Conservation (phyloP, 1,140 invertebrate genomes). For the Zophobas atratus region DNA sequence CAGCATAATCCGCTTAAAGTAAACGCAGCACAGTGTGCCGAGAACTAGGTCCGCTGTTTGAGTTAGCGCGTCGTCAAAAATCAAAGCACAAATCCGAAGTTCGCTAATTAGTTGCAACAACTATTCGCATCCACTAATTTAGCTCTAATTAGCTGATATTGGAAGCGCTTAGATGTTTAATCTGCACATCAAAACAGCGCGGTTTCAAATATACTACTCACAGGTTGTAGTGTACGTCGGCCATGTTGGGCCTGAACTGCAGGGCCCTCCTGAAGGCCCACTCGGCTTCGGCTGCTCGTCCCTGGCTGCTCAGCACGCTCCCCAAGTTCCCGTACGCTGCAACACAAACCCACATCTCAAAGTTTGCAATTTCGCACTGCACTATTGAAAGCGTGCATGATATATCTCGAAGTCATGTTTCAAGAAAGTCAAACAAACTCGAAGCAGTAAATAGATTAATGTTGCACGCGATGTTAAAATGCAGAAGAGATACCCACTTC, state of each 20-base stretch:
- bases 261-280: slow-evolving; percentile 89
- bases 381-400: slow-evolving; percentile 41
- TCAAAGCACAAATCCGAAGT: too few relatives aligned
- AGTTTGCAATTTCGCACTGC: slow-evolving; percentile 7
- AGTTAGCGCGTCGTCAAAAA: too few relatives aligned
- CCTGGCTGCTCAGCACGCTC: slow-evolving; percentile 90
- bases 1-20: too few relatives aligned
- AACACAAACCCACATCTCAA: slow-evolving; percentile 55
- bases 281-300: slow-evolving; percentile 88
- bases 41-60: too few relatives aligned
- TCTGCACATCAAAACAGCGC: neutral
- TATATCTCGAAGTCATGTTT: slow-evolving; percentile 52
- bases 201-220: slow-evolving; percentile 76
- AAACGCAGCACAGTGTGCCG: too few relatives aligned
- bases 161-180: too few relatives aligned
- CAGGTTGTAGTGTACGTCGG: slow-evolving; percentile 97
- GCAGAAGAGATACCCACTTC: slow-evolving; percentile 54
- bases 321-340: slow-evolving; percentile 95
- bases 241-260: slow-evolving; percentile 92
- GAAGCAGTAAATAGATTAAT: slow-evolving; percentile 59
- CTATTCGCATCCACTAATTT: neutral
- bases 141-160: neutral
- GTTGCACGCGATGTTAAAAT: slow-evolving; percentile 60
- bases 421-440: slow-evolving; percentile 59
- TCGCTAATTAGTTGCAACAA: too few relatives aligned